A percentile compares a stretch with the other conserved stretches of the same genome.
Conservation (phyloP, 2,888 invertebrate genomes). For the Conomelus anceps region DNA sequence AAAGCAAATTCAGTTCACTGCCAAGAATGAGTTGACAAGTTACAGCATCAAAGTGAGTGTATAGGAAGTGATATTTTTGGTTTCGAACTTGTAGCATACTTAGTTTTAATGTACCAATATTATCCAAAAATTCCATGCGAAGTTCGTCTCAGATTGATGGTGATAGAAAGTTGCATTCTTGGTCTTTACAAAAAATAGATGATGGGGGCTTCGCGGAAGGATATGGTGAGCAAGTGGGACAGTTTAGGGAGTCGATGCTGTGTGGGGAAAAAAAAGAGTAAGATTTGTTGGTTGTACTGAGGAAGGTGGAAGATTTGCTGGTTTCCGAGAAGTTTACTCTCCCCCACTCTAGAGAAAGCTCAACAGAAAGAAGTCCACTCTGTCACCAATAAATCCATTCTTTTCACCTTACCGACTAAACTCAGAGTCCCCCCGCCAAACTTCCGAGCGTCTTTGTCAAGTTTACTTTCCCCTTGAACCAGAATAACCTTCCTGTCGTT, state of each 20-base stretch:
- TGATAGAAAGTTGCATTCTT: too few relatives aligned
- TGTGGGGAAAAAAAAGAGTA: neutral
- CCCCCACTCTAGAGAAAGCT: neutral
- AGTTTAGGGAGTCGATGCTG: neutral
- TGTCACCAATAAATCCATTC: neutral
- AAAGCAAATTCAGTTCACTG: too few relatives aligned
- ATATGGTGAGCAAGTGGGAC: neutral
- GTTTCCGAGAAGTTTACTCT: neutral
- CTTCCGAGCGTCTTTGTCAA: neutral
- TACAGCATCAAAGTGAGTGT: too few relatives aligned
- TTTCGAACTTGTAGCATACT: too few relatives aligned
- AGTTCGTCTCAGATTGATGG: too few relatives aligned
- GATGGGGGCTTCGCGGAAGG: neutral
- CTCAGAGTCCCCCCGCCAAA: neutral
- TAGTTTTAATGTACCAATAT: too few relatives aligned
- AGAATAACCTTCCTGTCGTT: neutral
- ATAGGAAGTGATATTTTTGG: too few relatives aligned
- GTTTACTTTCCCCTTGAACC: neutral
- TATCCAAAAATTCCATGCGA: too few relatives aligned
- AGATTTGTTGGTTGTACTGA: neutral
- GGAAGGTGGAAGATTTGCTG: neutral
- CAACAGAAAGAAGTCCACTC: neutral
- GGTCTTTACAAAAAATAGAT: too few relatives aligned
- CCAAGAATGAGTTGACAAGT: too few relatives aligned
- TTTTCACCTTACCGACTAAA: neutral